phyloP scores from a whole-genome alignment of 2,113 vertebrate species.

The Odocoileus hemionus region DNA sequence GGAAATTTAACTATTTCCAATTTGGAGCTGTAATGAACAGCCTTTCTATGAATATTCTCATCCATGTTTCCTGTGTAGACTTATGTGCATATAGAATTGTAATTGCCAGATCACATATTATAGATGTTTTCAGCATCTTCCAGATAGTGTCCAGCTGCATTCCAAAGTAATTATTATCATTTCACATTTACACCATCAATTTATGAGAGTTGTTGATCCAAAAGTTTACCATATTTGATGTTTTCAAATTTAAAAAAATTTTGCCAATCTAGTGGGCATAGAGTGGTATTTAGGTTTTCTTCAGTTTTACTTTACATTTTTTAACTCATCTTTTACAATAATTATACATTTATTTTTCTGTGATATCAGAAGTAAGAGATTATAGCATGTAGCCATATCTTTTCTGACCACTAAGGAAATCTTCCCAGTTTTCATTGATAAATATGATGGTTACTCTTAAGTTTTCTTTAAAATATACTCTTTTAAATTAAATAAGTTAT shows the following conservation, averaged over 20 bases:
- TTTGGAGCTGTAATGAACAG: background rate
- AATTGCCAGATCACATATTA: background rate
- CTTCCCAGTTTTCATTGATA: background rate
- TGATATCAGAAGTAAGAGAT: background rate
- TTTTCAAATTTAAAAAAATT: background rate
- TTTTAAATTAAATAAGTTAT: background rate
- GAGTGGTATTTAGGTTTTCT: background rate
- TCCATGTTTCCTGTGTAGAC: background rate
- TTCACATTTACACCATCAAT: background rate
- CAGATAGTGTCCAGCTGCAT: background rate
- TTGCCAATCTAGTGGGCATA: background rate
- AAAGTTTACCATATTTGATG: background rate
- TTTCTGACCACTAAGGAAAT: background rate
- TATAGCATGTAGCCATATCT: background rate
- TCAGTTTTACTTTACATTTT: background rate
- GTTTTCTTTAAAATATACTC: background rate
- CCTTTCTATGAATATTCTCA: background rate
- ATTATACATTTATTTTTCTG: background rate
- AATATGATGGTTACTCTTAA: background rate
- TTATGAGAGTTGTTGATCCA: background rate
- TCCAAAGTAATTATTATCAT: background rate
- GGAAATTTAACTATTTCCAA: background rate
- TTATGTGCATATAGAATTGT: background rate
- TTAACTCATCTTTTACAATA: background rate
- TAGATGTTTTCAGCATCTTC: background rate